A percentile compares a stretch with the other conserved stretches of the same genome.
These are phyloP conservation scores for Metridium senile DNA, from an alignment of 92 coral and sea anemone genomes.

Conservation along the genomic window DNA sequence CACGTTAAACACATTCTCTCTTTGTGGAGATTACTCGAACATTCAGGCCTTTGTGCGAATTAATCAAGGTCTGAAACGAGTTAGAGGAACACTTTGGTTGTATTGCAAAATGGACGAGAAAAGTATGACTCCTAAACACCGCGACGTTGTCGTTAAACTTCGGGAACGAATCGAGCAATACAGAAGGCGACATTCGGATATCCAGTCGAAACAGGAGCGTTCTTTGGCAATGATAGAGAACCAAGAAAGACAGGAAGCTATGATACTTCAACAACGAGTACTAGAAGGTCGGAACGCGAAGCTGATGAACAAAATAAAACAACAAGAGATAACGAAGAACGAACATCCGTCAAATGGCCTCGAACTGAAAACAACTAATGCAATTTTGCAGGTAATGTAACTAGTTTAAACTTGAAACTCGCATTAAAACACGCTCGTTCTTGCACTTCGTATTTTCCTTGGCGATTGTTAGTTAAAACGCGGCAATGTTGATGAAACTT, in stretches of 20 bases:
- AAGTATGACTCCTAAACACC: constrained; percentile 87
- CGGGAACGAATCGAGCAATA: constrained; percentile 84
- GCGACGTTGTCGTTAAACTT: constrained; percentile 84
- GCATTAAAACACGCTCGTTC: constrained; percentile 12
- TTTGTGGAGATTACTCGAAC: constrained; percentile 16
- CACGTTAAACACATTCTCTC: constrained; percentile 8
- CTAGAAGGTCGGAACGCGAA: constrained; percentile 75
- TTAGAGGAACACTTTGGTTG: background rate
- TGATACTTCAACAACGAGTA: constrained; percentile 68
- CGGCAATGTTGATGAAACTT: constrained; percentile 58
- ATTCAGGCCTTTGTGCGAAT: constrained; percentile 20
- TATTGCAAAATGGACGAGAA: constrained; percentile 50
- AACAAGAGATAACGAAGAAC: constrained; percentile 63
- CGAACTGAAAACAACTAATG: constrained; percentile 72
- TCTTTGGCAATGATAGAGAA: constrained; percentile 73
- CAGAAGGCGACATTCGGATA: constrained; percentile 75
- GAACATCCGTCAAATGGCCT: constrained; percentile 80
- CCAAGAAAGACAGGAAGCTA: constrained; percentile 78
- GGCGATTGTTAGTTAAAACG: constrained; percentile 21
- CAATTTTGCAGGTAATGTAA: constrained; percentile 78
- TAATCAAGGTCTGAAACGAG: constrained; percentile 2
- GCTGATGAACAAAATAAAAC: constrained; percentile 58
- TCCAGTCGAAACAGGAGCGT: constrained; percentile 82
- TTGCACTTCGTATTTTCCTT: constrained; percentile 30
- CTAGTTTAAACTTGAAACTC: constrained; percentile 2